A percentile compares a stretch with the other conserved stretches of the same genome.
Conservation (phyloP, 1,140 invertebrate species). For the Drosophila orena region DNA sequence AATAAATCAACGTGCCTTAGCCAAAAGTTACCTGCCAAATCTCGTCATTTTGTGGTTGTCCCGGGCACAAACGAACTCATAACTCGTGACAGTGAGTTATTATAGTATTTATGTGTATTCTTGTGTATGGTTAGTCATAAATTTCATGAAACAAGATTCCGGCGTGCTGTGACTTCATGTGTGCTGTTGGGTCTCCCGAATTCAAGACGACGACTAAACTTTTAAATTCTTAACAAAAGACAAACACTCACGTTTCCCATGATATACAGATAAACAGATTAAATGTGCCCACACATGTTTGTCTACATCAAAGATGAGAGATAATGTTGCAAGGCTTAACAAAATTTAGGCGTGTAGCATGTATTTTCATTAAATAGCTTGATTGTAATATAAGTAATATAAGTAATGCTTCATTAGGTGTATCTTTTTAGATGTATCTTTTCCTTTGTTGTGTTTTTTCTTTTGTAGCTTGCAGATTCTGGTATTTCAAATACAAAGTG, state of each 20-base stretch:
- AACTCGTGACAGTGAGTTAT: slow-evolving; percentile 72
- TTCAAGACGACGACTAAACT: not conserved
- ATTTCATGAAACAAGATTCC: slow-evolving; percentile 42
- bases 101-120: slow-evolving; percentile 40
- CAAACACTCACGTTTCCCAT: not conserved
- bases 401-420: no score
- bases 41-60: slow-evolving; percentile 31
- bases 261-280: not conserved
- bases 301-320: not conserved
- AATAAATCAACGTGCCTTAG: slow-evolving; percentile 61
- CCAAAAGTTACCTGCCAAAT: slow-evolving; percentile 69
- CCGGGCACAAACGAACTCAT: slow-evolving; percentile 32
- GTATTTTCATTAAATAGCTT: no score
- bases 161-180: slow-evolving; percentile 6
- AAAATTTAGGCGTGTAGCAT: not conserved
- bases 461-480: no score
- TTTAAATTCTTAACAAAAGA: slow-evolving; percentile 15
- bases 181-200: not conserved
- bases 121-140: slow-evolving; percentile 53
- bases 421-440: no score
- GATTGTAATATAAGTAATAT: no score
- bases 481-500: no score
- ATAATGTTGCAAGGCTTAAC: not conserved
- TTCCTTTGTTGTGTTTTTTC: no score
- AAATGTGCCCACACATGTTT: not conserved